A percentile compares a stretch with the other conserved stretches of the same genome.
Conservation (phyloP, 2,113 vertebrate species). For the Hepsetus odoe region DNA sequence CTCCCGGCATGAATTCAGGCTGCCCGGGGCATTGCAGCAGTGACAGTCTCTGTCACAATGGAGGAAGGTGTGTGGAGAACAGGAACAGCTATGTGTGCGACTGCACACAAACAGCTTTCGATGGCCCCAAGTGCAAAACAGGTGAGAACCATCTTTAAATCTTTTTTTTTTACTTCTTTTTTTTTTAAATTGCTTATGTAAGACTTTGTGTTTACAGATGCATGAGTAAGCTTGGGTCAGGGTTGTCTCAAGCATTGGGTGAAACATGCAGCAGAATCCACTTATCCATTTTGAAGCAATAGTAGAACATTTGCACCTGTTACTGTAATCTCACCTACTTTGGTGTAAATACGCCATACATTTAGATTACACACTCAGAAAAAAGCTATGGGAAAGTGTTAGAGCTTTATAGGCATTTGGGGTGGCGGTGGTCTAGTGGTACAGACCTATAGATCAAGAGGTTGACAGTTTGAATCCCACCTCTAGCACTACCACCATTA, state of each 20-base stretch:
- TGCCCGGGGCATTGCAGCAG: constrained; percentile 88
- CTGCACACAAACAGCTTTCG: constrained; percentile 82
- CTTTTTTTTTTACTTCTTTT: neutral
- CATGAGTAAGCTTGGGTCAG: neutral
- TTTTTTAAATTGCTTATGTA: neutral
- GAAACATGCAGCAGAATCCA: too few relatives aligned
- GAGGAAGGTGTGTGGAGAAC: constrained; percentile 85
- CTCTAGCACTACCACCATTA: too few relatives aligned
- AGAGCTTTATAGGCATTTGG: too few relatives aligned
- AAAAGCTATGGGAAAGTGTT: too few relatives aligned
- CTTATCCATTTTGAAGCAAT: too few relatives aligned
- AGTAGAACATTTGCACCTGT: too few relatives aligned
- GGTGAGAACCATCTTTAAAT: constrained; percentile 67
- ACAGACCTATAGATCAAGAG: too few relatives aligned
- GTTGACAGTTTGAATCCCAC: too few relatives aligned
- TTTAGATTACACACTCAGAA: too few relatives aligned
- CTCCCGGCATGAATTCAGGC: constrained; percentile 80
- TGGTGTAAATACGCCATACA: too few relatives aligned
- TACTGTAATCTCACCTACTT: too few relatives aligned
- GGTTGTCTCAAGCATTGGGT: neutral
- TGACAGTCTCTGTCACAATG: constrained; percentile 80
- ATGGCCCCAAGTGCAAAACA: constrained; percentile 83
- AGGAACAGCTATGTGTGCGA: constrained; percentile 84
- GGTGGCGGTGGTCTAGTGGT: too few relatives aligned
- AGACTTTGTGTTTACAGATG: neutral